These are phyloP conservation scores for Peromyscus californicus DNA, from an alignment of 2,113 vertebrate species.

Conservation along the genomic window DNA sequence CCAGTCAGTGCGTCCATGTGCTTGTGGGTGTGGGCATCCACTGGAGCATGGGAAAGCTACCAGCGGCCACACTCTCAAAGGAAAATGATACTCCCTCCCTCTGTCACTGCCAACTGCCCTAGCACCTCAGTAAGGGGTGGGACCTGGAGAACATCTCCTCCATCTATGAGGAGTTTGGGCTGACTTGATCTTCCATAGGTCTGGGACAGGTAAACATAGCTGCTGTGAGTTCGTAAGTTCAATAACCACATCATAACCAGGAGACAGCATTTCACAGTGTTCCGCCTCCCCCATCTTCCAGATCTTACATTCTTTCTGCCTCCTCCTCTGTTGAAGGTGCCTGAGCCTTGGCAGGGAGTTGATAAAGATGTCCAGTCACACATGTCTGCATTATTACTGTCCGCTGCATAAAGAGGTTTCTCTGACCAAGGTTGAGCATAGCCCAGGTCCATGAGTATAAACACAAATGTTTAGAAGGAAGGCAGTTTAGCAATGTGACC, in stretches of 20 bases:
- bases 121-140: neutral
- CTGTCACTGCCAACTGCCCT: neutral
- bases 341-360: neutral
- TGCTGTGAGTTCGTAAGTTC: neutral
- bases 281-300: neutral
- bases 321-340: neutral
- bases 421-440: neutral
- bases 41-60: neutral
- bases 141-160: neutral
- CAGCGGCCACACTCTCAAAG: neutral
- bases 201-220: neutral
- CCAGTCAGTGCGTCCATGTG: neutral
- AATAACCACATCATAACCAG: no score
- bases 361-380: neutral
- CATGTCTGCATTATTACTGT: neutral
- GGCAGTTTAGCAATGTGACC: neutral
- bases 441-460: neutral
- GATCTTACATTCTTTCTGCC: neutral
- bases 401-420: neutral
- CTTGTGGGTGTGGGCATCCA: neutral
- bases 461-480: neutral
- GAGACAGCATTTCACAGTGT: no score
- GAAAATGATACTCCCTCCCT: neutral
- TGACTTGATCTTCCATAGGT: neutral
- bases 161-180: neutral